phyloP scores from a whole-genome alignment of 1,140 invertebrate genomes.

The Fragariocoptes setiger region DNA sequence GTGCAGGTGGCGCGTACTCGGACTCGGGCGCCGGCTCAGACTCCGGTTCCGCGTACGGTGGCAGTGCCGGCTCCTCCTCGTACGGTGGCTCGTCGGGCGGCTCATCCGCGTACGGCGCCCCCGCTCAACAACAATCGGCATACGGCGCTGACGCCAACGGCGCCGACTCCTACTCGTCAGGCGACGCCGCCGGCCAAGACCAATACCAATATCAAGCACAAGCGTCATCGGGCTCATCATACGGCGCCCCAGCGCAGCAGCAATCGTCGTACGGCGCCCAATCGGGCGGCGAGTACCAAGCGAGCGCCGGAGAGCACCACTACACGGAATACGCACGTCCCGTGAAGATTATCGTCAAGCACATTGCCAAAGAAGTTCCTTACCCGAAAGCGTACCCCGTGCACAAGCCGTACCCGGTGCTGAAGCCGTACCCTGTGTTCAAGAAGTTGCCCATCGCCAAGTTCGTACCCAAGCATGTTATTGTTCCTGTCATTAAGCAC shows the following conservation, averaged over 20 bases:
- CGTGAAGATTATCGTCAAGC: conserved; percentile 10
- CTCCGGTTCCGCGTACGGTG: neutral
- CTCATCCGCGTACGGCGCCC: neutral
- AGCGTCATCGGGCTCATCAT: neutral
- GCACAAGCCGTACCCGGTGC: conserved; percentile 2
- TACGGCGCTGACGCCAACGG: neutral
- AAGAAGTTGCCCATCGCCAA: conserved; percentile 10
- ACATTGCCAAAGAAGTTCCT: conserved; percentile 10
- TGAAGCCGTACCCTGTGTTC: conserved; percentile 8
- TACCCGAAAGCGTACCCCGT: conserved; percentile 11
- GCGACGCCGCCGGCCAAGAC: neutral
- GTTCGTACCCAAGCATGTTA: conserved; percentile 12
- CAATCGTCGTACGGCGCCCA: neutral
- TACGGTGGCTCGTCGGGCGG: neutral
- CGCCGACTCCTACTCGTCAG: neutral
- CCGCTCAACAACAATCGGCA: too few relatives aligned
- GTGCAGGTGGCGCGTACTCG: neutral
- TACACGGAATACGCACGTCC: conserved; percentile 8
- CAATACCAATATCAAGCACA: neutral
- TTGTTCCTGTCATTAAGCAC: conserved; percentile 11
- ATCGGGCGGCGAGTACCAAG: too few relatives aligned
- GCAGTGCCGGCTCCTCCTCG: neutral
- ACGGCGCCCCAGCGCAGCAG: neutral
- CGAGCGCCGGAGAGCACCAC: neutral
- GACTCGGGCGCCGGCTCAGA: neutral